These are phyloP conservation scores for Phodopus roborovskii DNA, from an alignment of 2,113 vertebrate genomes.

Conservation along the genomic window DNA sequence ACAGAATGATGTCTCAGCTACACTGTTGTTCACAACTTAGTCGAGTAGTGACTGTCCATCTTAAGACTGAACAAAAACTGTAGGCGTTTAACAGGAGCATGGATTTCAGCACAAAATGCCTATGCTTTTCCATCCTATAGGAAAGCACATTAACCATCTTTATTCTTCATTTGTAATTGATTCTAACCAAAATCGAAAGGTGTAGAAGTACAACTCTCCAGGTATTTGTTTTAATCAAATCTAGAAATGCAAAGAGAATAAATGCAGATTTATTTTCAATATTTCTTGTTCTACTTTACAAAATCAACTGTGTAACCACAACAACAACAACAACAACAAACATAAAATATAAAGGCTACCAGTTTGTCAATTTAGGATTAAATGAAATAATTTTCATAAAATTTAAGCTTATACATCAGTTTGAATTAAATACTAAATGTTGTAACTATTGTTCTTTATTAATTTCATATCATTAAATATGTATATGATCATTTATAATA, in stretches of 20 bases:
- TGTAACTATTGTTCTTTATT: background rate
- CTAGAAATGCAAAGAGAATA: constrained; percentile 5
- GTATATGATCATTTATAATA: background rate
- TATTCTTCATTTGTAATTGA: constrained; percentile 15
- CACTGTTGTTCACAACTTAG: background rate
- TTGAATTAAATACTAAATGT: constrained; percentile 13
- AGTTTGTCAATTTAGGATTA: constrained; percentile 31
- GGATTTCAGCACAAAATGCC: background rate
- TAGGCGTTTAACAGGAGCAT: background rate
- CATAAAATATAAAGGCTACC: background rate
- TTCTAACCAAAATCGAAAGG: background rate
- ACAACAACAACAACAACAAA: background rate
- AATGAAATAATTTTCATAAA: background rate
- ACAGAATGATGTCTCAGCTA: background rate
- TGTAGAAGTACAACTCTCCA: background rate
- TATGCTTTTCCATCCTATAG: background rate
- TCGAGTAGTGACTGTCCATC: background rate
- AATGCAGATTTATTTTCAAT: background rate
- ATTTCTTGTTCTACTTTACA: background rate
- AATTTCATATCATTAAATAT: background rate
- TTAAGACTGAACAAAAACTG: background rate
- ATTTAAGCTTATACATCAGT: background rate
- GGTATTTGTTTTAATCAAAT: background rate
- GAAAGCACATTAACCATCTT: background rate
- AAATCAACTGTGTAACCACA: background rate